A percentile compares a stretch with the other conserved stretches of the same genome.
These are phyloP conservation scores for Pristionchus exspectatus DNA, from an alignment of 2,888 invertebrate genomes.

Conservation along the genomic window DNA sequence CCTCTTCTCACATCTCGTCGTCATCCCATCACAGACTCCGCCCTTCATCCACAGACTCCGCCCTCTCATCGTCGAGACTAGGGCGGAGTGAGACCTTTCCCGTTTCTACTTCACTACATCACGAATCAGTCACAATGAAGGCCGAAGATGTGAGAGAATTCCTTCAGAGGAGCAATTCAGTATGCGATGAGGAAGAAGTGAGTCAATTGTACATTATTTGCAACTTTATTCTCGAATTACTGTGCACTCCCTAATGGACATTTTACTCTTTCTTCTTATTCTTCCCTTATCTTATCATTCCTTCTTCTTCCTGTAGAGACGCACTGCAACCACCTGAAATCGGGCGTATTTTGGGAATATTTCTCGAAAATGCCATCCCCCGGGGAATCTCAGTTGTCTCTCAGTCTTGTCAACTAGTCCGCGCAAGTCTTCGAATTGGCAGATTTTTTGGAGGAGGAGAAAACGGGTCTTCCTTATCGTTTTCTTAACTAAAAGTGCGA, in stretches of 20 bases:
- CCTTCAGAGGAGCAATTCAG: conserved; percentile 68
- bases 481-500: background rate
- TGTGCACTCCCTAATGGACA: background rate
- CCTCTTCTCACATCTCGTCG: background rate
- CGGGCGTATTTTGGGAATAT: background rate
- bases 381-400: background rate
- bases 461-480: background rate
- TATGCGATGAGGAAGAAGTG: conserved; percentile 64
- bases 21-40: background rate
- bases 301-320: conserved; percentile 9
- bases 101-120: background rate
- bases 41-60: background rate
- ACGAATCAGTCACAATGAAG: conserved; percentile 58
- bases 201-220: conserved; percentile 48
- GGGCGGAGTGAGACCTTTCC: conserved; percentile 50
- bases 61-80: conserved; percentile 8
- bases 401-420: background rate
- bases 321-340: background rate
- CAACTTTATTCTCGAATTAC: conserved; percentile 20
- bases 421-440: background rate
- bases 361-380: background rate
- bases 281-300: conserved; percentile 37
- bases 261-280: background rate
- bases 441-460: background rate
- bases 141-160: conserved; percentile 70